Conservation (phyloP, 2,888 invertebrate species). For the Mimumesa dahlbomi region DNA sequence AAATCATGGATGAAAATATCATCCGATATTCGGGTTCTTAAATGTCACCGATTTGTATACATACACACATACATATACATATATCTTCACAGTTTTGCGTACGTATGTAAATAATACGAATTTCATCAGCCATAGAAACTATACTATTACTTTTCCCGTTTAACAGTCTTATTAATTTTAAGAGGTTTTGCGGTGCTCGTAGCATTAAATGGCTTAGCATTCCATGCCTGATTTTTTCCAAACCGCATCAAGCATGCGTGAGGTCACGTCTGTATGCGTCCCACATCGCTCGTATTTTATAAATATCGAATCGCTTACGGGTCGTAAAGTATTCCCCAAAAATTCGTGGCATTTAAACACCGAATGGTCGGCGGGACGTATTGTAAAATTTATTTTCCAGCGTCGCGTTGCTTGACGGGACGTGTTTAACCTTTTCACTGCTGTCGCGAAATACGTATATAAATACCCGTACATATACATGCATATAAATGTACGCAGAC, state of each 20-base stretch:
- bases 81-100: no score
- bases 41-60: no score
- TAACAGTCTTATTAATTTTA: no score
- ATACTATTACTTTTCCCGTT: no score
- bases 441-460: background rate
- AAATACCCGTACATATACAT: no score
- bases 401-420: slow-evolving; percentile 21
- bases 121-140: no score
- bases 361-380: slow-evolving; percentile 19
- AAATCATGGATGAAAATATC: no score
- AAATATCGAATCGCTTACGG: slow-evolving; percentile 59
- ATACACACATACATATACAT: no score
- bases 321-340: slow-evolving; percentile 55
- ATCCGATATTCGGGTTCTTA: no score
- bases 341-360: slow-evolving; percentile 44
- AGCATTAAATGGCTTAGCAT: slow-evolving; percentile 39
- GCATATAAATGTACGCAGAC: no score
- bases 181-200: no score
- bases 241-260: slow-evolving; percentile 2
- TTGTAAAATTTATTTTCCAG: slow-evolving; percentile 57
- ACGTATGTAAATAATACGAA: no score
- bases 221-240: slow-evolving; percentile 35
- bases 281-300: slow-evolving; percentile 59
- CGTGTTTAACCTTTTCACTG: slow-evolving; percentile 25
- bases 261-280: slow-evolving; percentile 9